Evolutionary conservation across 2,797 vertebrate species (phyloP).

Genomic region (Craterocephalus amniculus): DNA sequence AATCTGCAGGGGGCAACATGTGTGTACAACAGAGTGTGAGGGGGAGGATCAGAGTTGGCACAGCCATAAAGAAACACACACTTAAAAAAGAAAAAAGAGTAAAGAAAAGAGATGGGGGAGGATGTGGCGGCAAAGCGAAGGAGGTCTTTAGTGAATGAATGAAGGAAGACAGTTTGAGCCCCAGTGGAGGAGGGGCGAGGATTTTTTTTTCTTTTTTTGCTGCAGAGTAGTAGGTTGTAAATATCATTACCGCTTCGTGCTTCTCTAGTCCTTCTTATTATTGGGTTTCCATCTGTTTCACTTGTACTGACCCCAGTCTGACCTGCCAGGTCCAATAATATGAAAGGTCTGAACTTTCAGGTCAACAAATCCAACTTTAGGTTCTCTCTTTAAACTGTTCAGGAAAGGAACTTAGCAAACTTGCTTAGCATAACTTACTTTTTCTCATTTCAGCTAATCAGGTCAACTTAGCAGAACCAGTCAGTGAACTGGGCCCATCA

Average conservation of each 20-base stretch:
- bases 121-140: constrained; percentile 27
- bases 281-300: constrained; percentile 10
- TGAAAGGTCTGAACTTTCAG: background rate
- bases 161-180: constrained; percentile 36
- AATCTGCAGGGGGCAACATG: background rate
- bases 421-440: too few relatives aligned
- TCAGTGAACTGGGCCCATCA: background rate
- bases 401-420: background rate
- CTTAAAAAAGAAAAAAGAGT: constrained; percentile 42
- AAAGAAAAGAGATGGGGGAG: constrained; percentile 19
- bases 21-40: background rate
- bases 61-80: constrained; percentile 18
- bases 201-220: constrained; percentile 31
- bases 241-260: background rate
- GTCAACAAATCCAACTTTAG: too few relatives aligned
- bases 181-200: background rate
- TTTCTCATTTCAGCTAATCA: too few relatives aligned
- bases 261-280: background rate
- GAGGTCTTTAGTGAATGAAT: constrained; percentile 25
- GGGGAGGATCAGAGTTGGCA: constrained; percentile 17
- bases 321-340: background rate
- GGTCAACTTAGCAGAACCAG: background rate
- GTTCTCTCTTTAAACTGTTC: background rate
- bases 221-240: constrained; percentile 33
- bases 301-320: constrained; percentile 10